A percentile compares a stretch with the other conserved stretches of the same genome.
phyloP scores from a whole-genome alignment of 30 jellyfish, hydroid and myxozoan genomes.

The Hydractinia echinata region DNA sequence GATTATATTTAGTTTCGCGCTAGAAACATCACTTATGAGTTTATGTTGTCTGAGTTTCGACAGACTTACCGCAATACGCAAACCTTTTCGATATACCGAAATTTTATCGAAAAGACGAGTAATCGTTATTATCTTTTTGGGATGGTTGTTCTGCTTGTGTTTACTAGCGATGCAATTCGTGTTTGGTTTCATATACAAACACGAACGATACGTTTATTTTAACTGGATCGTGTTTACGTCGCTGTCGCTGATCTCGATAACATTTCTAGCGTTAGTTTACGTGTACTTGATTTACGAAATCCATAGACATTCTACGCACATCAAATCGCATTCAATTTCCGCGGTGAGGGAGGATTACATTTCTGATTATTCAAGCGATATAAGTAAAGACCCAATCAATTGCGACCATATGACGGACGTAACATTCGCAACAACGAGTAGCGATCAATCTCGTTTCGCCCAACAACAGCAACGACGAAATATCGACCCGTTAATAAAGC shows the following conservation, averaged over 20 bases:
- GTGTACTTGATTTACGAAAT: conserved; percentile 21
- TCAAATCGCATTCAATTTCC: conserved; percentile 21
- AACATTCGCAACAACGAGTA: conserved; percentile 20
- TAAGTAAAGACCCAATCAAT: neutral
- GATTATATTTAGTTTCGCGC: conserved; percentile 27
- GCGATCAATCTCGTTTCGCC: neutral
- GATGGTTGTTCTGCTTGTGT: conserved; percentile 27
- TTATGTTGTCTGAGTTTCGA: conserved; percentile 29
- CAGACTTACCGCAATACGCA: conserved; percentile 32
- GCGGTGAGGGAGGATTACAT: neutral
- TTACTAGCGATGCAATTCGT: conserved; percentile 28
- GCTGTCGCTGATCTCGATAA: conserved; percentile 2
- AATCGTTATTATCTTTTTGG: conserved; percentile 3
- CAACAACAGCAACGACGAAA: neutral
- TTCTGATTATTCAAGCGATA: conserved; percentile 6
- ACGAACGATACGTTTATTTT: conserved; percentile 17
- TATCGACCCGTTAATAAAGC: neutral
- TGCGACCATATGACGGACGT: conserved; percentile 28
- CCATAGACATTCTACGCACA: conserved; percentile 29
- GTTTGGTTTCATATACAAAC: conserved; percentile 30
- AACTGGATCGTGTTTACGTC: conserved; percentile 26
- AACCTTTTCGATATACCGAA: conserved; percentile 29
- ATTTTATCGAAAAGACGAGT: conserved; percentile 25
- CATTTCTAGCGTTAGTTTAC: conserved; percentile 16
- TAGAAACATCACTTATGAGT: conserved; percentile 34